phyloP scores from a whole-genome alignment of 2,797 vertebrate genomes.

The Myripristis jacobus region DNA sequence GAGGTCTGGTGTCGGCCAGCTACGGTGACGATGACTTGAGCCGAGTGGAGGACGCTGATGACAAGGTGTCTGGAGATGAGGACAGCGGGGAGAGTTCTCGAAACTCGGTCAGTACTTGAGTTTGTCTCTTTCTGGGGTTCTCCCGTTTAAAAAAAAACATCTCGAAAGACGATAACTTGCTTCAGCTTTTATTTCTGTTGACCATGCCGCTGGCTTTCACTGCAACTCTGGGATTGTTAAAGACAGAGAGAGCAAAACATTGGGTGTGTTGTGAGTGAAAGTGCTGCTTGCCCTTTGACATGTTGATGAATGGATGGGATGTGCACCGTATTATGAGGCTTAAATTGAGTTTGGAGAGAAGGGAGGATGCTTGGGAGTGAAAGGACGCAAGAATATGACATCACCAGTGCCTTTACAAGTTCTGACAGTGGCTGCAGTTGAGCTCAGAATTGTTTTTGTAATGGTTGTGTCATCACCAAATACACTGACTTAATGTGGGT shows the following conservation, averaged over 20 bases:
- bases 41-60: conserved; percentile 81
- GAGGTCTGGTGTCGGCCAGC: conserved; percentile 88
- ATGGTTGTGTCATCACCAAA: neutral
- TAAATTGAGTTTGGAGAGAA: neutral
- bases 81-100: conserved; percentile 90
- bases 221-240: neutral
- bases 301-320: neutral
- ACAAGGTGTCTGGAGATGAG: conserved; percentile 89
- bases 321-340: neutral
- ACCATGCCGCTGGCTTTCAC: too few species aligned
- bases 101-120: conserved; percentile 88
- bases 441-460: neutral
- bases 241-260: neutral
- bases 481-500: neutral
- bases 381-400: neutral
- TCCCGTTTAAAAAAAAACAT: neutral
- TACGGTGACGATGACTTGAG: conserved; percentile 91
- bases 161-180: neutral
- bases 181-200: neutral
- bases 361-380: neutral
- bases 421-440: neutral
- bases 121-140: neutral
- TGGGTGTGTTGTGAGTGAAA: neutral
- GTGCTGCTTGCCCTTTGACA: neutral
- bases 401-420: neutral